Evolutionary conservation across 2,797 vertebrate species (phyloP).

Genomic region (Micropoecilia bifurca): DNA sequence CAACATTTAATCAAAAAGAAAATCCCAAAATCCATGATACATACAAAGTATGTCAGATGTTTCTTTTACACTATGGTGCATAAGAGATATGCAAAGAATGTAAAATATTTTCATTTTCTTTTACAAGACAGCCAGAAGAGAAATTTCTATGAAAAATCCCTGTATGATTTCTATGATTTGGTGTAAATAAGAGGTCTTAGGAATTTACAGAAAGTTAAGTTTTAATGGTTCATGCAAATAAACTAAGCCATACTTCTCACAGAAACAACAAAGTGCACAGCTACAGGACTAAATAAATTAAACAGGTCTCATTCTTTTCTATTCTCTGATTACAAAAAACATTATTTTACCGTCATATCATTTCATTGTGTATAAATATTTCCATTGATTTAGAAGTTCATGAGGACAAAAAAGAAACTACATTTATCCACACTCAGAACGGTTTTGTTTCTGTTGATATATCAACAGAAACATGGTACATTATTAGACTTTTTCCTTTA

Average conservation of each 20-base stretch:
- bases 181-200: too few species aligned
- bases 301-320: neutral
- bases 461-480: neutral
- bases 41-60: too few species aligned
- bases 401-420: neutral
- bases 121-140: too few species aligned
- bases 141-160: too few species aligned
- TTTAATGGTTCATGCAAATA: neutral
- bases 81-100: too few species aligned
- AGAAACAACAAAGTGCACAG: neutral
- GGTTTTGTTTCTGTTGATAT: neutral
- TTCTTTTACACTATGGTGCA: too few species aligned
- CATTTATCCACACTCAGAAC: neutral
- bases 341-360: neutral
- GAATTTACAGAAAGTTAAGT: neutral
- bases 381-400: neutral
- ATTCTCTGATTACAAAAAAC: neutral
- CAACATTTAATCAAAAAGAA: too few species aligned
- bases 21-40: too few species aligned
- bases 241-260: neutral
- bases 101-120: too few species aligned
- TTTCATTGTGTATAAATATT: neutral
- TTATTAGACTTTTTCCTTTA: neutral
- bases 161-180: too few species aligned
- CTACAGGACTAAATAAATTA: neutral